These are phyloP conservation scores for Eupsilia transversa DNA, from an alignment of 2,888 invertebrate genomes.

Conservation along the genomic window DNA sequence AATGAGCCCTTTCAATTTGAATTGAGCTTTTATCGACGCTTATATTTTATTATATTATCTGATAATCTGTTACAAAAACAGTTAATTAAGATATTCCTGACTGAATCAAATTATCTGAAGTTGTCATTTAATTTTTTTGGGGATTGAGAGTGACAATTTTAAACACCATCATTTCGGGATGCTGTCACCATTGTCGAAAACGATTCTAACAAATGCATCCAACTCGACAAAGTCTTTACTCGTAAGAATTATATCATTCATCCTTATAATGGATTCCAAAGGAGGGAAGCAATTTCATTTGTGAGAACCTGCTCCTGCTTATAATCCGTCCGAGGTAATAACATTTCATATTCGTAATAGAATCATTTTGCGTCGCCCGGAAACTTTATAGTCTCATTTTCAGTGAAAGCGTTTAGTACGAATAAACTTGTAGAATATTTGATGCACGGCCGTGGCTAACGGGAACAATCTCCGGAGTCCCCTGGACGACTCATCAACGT, in stretches of 20 bases:
- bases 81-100: conserved; percentile 54
- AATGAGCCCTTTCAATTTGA: conserved; percentile 66
- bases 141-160: not conserved
- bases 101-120: conserved; percentile 30
- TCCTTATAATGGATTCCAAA: conserved; percentile 90
- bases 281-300: conserved; percentile 90
- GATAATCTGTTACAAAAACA: conserved; percentile 56
- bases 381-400: conserved; percentile 91
- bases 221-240: conserved; percentile 87
- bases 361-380: conserved; percentile 89
- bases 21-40: conserved; percentile 60
- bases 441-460: conserved; percentile 83
- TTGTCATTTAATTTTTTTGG: conserved; percentile 20
- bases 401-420: conserved; percentile 90
- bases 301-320: conserved; percentile 90
- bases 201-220: conserved; percentile 80
- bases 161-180: conserved; percentile 29
- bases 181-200: conserved; percentile 52
- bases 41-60: conserved; percentile 59
- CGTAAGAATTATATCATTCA: conserved; percentile 89
- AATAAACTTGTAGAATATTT: conserved; percentile 89
- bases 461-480: conserved; percentile 85
- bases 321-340: conserved; percentile 91
- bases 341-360: conserved; percentile 91
- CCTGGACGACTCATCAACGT: conserved; percentile 78